Percentiles rank a stretch among this genome's conserved stretches.
Conservation (phyloP, 2,797 vertebrate genomes). For the Sternarchorhynchus goeldii region DNA sequence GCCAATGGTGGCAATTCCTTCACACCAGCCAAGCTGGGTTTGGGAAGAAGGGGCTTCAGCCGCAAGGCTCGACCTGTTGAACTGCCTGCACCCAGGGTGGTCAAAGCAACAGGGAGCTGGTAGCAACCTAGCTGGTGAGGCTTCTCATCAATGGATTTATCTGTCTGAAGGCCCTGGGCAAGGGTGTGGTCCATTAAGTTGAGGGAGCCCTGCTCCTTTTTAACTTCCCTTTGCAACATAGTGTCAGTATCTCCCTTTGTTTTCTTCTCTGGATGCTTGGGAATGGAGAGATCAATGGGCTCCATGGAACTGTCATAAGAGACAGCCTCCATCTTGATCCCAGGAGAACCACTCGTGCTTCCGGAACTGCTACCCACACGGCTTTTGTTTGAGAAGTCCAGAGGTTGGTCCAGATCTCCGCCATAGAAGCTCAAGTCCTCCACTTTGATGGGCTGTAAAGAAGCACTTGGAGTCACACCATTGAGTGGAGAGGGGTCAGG, state of each 20-base stretch:
- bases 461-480: slow-evolving; percentile 67
- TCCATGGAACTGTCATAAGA: slow-evolving; percentile 80
- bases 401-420: slow-evolving; percentile 77
- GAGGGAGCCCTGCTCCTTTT: slow-evolving; percentile 67
- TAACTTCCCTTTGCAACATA: slow-evolving; percentile 67
- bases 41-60: slow-evolving; percentile 85
- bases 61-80: slow-evolving; percentile 73
- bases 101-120: slow-evolving; percentile 68
- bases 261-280: slow-evolving; percentile 75
- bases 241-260: slow-evolving; percentile 58
- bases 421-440: slow-evolving; percentile 77
- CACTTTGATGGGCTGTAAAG: slow-evolving; percentile 79
- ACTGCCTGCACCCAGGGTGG: slow-evolving; percentile 64
- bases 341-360: slow-evolving; percentile 62
- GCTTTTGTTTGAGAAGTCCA: slow-evolving; percentile 85
- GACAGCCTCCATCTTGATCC: slow-evolving; percentile 83
- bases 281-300: slow-evolving; percentile 87
- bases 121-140: slow-evolving; percentile 64
- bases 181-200: slow-evolving; percentile 69
- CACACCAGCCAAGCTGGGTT: slow-evolving; percentile 66
- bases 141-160: slow-evolving; percentile 68
- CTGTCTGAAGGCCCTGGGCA: slow-evolving; percentile 54
- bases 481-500: slow-evolving; percentile 71
- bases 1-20: slow-evolving; percentile 89
- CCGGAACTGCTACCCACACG: slow-evolving; percentile 61